Base-by-base conservation (phyloP, 2,888 invertebrate species). In the Norana najaformis region DNA sequence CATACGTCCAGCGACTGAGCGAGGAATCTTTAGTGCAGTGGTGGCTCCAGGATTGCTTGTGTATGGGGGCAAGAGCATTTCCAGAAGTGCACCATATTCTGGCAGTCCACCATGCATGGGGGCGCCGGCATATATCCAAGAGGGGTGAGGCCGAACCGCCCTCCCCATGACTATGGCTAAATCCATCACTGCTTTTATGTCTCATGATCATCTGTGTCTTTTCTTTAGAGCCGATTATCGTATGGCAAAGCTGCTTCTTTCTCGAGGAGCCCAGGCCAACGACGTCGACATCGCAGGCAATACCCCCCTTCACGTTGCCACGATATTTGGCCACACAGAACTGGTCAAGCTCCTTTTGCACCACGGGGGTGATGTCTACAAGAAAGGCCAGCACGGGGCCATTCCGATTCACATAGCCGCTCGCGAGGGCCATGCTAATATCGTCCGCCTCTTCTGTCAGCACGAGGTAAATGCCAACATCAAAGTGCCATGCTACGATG, bases 381-480 rank as follows among this genome's bases (percentile, higher is more conserved):
- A 91, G 91, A 90, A 91, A 88, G 92, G 92, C 30, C 91, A 90
- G 47, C 91, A 90, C 82, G 92, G 92, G 18, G 92, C 92, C 18
- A 90, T 92, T 14, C 92, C 92, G n/a, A 89, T 92, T 37, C 92
- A 92, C 90, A 92, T 92, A 35, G 92, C 92, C n/a, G 92, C 92
- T 37, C 91, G 90, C 36, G 92, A 92, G 89, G 92, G 92, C 18
- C 92, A 92, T 88, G 53, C 91, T 13, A 90, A 90, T 20, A 89
- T 92, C 6, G 91, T 92, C 35, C 41, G 90, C 36, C 88, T 92
- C 34, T 92, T 92, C 90, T 91, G 91, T 53, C 88, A 89, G n/a
- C 83, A 90, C 37, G 92, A 91, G 0, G 91, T 91, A 35, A 90
- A 91, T 34, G 90, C 91, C 23, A 89, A 90, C 89, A 41, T 91